Conservation (phyloP, 2,888 invertebrate species). For the Thymelicus acteon region DNA sequence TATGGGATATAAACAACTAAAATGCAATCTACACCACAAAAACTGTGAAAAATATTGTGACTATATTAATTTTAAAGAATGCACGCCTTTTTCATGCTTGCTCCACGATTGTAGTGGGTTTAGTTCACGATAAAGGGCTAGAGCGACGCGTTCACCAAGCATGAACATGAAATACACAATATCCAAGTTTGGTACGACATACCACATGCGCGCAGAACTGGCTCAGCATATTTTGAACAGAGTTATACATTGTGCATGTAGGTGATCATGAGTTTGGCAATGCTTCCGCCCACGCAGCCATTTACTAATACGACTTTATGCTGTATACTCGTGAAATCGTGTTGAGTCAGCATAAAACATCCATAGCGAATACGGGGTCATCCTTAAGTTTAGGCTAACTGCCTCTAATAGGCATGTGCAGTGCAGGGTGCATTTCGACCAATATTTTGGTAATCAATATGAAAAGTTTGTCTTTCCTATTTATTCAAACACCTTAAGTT, state of each 20-base stretch:
- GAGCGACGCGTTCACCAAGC: neutral
- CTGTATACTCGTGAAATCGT: neutral
- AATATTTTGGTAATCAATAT: no score
- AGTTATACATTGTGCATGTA: neutral
- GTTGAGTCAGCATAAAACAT: neutral
- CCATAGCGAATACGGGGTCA: no score
- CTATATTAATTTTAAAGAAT: neutral
- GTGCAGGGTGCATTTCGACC: no score
- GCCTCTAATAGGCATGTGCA: no score
- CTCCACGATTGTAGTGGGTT: neutral
- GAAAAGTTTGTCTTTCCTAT: no score
- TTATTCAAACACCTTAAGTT: no score
- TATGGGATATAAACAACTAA: no score
- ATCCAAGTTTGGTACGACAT: neutral
- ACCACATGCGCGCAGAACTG: neutral
- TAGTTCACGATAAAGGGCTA: neutral
- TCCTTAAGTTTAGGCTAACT: no score
- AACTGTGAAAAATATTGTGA: no score
- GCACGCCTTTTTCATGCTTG: constrained; percentile 11
- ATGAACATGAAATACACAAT: neutral
- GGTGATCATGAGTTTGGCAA: neutral
- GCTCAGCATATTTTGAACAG: neutral
- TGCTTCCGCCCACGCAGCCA: neutral
- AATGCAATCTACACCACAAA: no score
- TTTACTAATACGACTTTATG: neutral